These are phyloP conservation scores for Fukomys damarensis DNA, from an alignment of 2,113 vertebrate species.

Conservation along the genomic window DNA sequence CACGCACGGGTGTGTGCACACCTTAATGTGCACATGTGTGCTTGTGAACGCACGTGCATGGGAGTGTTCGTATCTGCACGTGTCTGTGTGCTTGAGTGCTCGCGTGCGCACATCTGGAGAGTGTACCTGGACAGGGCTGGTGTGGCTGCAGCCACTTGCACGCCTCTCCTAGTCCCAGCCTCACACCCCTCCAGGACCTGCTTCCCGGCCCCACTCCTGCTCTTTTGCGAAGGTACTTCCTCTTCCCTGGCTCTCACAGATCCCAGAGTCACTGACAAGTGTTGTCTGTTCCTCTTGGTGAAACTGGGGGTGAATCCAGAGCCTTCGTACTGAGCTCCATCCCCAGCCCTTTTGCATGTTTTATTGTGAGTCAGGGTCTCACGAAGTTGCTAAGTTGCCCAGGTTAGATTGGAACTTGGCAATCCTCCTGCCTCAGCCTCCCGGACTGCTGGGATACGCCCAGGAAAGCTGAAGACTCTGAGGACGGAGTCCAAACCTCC, in stretches of 20 bases:
- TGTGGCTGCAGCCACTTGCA: too few species aligned
- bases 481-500: too few species aligned
- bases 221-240: background rate
- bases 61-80: too few species aligned
- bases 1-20: too few species aligned
- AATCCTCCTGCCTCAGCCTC: background rate
- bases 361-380: background rate
- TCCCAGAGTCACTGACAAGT: background rate
- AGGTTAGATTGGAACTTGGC: background rate
- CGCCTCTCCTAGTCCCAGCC: fast-evolving
- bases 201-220: background rate
- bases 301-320: background rate
- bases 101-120: too few species aligned
- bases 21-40: background rate
- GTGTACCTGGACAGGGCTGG: background rate
- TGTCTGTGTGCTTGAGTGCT: fast-evolving
- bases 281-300: background rate
- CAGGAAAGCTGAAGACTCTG: background rate
- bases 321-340: background rate
- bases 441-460: background rate
- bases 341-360: background rate
- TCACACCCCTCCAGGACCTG: background rate
- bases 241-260: fast-evolving
- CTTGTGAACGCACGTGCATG: too few species aligned
- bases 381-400: background rate